Evolutionary conservation across 2,797 vertebrate genomes (phyloP), one percentile per base, ranked within the genome.

Genomic region (Microcaecilia unicolor): DNA sequence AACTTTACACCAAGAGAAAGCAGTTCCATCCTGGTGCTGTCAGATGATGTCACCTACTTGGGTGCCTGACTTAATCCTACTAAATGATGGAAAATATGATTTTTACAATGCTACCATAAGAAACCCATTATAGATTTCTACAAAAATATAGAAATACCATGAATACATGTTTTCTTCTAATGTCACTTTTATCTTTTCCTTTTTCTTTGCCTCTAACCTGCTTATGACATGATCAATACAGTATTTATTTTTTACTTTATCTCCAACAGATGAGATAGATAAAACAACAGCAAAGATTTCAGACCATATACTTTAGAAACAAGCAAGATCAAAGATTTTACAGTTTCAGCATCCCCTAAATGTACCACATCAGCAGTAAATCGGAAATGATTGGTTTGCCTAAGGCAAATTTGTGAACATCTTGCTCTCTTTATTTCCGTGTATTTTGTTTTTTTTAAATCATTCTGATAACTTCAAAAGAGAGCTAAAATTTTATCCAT

Each of bases 351-450:
- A 40, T 7, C 17, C 22, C 3, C 31, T 65, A 49, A 36, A 35
- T 57, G 22, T 59, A 16, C 17, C 19, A 61, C 47, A 65, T 64
- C 51, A 59, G 29, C 29, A 59, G 25, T 34, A 70, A 67, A 67
- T 41, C 36, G 48, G 33, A 63, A 52, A 6, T n/a, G 61, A 73
- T n/a, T 65, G 48, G 32, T 37, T 70, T 70, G 69, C 74, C 67
- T 15, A 22, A 66, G 69, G 75, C 70, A 70, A 69, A 34, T 28
- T 44, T 41, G 58, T 45, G 48, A 74, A 68, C 49, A 52, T 23
- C n/a, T 22, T 6, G 37, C n/a, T 10, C 25, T 34, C 54, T 5
- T 51, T 48, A 61, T 60, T 58, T 17, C 18, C 55, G 35, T 12
- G 59, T 61, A 40, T 40, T 50, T 50, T 64, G n/a, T 40, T 30